Evolutionary conservation across 2,888 invertebrate species (phyloP).

Genomic region (Tineola bisselliella): DNA sequence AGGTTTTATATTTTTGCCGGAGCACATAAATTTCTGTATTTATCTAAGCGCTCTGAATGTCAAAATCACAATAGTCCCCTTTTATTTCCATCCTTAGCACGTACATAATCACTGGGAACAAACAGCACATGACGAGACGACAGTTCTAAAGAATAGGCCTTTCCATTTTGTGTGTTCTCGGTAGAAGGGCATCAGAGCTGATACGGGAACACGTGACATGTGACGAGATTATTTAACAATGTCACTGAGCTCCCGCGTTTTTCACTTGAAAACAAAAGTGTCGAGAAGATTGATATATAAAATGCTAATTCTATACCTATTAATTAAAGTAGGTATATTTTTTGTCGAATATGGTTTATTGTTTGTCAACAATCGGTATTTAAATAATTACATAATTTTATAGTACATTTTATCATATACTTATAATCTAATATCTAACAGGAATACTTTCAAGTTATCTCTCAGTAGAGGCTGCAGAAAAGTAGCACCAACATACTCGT

Average conservation of each 20-base stretch:
- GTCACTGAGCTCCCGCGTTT: constrained; percentile 1
- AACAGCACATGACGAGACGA: constrained; percentile 10
- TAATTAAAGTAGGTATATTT: background rate
- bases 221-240: constrained; percentile 5
- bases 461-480: background rate
- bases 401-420: too few species aligned
- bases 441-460: background rate
- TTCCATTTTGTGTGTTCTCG: background rate
- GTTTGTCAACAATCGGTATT: too few species aligned
- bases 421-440: background rate
- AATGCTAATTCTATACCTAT: background rate
- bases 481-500: background rate
- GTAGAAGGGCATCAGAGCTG: background rate
- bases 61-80: constrained; percentile 14
- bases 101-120: constrained; percentile 13
- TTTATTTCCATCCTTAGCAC: constrained; percentile 12
- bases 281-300: background rate
- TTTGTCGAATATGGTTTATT: too few species aligned
- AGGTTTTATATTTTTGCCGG: constrained; percentile 6
- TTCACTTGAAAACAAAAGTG: background rate
- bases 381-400: too few species aligned
- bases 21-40: constrained; percentile 7
- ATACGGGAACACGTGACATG: constrained; percentile 2
- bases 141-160: constrained; percentile 10
- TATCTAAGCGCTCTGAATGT: constrained; percentile 10